A percentile compares a stretch with the other conserved stretches of the same genome.
phyloP scores from a whole-genome alignment of 2,797 vertebrate genomes.

The Sternarchorhynchus goeldii region DNA sequence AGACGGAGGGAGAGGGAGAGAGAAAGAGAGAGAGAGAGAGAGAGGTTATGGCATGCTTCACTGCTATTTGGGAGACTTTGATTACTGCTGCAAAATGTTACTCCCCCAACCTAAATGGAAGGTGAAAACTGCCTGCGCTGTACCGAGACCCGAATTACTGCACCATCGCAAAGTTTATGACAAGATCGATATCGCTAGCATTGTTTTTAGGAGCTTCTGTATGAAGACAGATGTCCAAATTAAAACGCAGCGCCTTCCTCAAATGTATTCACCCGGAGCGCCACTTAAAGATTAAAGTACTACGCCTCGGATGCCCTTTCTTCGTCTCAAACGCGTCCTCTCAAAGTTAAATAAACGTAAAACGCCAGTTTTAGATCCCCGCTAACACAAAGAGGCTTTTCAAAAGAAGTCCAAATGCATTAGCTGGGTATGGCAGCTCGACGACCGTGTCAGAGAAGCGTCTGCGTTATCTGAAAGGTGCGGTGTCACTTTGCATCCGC shows the following conservation, averaged over 20 bases:
- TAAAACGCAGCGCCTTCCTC: constrained; percentile 50
- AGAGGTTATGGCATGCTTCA: constrained; percentile 44
- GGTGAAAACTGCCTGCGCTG: constrained; percentile 48
- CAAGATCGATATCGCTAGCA: constrained; percentile 59
- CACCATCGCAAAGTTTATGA: constrained; percentile 53
- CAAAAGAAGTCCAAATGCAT: constrained; percentile 23
- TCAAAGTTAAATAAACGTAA: constrained; percentile 36
- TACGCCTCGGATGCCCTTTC: not conserved
- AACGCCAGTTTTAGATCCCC: constrained; percentile 29
- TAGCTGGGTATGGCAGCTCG: constrained; percentile 28
- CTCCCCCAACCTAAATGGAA: constrained; percentile 45
- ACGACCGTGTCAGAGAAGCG: constrained; percentile 16
- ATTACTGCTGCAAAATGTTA: constrained; percentile 54
- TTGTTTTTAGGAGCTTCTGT: constrained; percentile 47
- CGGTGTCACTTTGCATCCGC: constrained; percentile 50
- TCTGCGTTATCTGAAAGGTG: constrained; percentile 48
- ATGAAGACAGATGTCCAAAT: constrained; percentile 60
- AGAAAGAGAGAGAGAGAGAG: not conserved
- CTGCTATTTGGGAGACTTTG: constrained; percentile 42
- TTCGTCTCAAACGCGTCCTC: constrained; percentile 8
- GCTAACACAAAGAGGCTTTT: constrained; percentile 36
- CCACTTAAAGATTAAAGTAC: constrained; percentile 29
- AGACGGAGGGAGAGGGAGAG: not conserved
- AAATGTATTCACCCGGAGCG: constrained; percentile 23
- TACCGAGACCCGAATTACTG: constrained; percentile 52